These are phyloP conservation scores for Drosophila kohkoa DNA, from an alignment of 1,140 invertebrate species.

Conservation along the genomic window DNA sequence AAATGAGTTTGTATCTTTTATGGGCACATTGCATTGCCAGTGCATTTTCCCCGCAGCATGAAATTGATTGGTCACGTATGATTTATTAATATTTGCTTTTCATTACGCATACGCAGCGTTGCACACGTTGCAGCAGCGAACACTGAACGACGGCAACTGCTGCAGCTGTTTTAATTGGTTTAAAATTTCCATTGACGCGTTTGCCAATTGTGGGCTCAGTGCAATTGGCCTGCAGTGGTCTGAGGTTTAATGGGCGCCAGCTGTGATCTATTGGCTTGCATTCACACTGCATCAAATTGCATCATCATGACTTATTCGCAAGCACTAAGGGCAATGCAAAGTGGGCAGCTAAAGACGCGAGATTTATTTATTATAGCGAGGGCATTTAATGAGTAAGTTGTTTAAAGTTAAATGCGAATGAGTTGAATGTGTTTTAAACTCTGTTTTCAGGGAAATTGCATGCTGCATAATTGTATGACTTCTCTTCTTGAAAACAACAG, in stretches of 20 bases:
- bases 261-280: slow-evolving; percentile 63
- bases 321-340: neutral
- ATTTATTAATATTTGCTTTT: slow-evolving; percentile 83
- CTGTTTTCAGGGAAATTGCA: too few species aligned
- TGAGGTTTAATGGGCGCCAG: slow-evolving; percentile 75
- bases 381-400: neutral
- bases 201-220: slow-evolving; percentile 40
- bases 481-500: too few species aligned
- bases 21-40: slow-evolving; percentile 18
- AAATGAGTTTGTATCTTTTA: slow-evolving; percentile 19
- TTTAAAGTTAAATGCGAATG: too few species aligned
- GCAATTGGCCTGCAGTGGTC: slow-evolving; percentile 72
- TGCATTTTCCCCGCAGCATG: slow-evolving; percentile 48
- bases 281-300: slow-evolving; percentile 13
- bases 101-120: slow-evolving; percentile 79
- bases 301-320: slow-evolving; percentile 1
- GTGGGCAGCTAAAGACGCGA: neutral
- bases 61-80: slow-evolving; percentile 83
- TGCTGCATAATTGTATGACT: too few species aligned
- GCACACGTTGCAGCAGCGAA: slow-evolving; percentile 4
- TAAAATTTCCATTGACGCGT: slow-evolving; percentile 75
- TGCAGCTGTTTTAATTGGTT: slow-evolving; percentile 82
- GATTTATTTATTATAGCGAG: neutral
- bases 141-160: slow-evolving; percentile 1
- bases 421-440: too few species aligned